Evolutionary conservation across 2,888 invertebrate species (phyloP).

Genomic region (Aethes cnicana): DNA sequence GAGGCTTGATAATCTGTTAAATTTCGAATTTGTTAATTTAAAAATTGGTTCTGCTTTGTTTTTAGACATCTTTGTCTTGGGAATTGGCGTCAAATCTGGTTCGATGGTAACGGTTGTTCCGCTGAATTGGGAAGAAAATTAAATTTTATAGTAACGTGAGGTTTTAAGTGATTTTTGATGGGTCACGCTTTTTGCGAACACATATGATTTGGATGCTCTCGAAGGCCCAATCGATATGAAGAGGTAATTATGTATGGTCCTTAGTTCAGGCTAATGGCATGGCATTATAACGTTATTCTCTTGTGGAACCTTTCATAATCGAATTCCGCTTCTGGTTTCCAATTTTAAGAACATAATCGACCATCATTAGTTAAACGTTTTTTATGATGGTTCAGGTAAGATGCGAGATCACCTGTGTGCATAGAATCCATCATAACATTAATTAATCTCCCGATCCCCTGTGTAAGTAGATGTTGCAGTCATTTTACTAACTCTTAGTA

Average conservation of each 20-base stretch:
- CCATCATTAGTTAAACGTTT: too few relatives aligned
- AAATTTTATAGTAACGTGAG: constrained; percentile 51
- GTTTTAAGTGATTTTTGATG: constrained; percentile 56
- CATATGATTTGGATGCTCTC: neutral
- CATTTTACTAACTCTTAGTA: too few relatives aligned
- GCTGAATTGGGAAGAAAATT: constrained; percentile 62
- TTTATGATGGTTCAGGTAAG: too few relatives aligned
- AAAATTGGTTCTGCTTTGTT: constrained; percentile 75
- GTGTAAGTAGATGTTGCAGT: too few relatives aligned
- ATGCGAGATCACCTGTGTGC: too few relatives aligned
- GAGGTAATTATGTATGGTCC: constrained; percentile 1
- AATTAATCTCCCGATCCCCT: too few relatives aligned
- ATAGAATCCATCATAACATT: too few relatives aligned
- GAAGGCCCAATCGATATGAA: constrained; percentile 1
- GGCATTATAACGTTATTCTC: constrained; percentile 18
- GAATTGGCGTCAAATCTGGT: constrained; percentile 63
- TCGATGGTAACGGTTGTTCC: constrained; percentile 52
- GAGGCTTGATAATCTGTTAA: constrained; percentile 52
- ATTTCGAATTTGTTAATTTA: constrained; percentile 64
- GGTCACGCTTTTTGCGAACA: constrained; percentile 8
- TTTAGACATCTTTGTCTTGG: constrained; percentile 76
- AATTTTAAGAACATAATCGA: too few relatives aligned
- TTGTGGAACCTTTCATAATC: neutral
- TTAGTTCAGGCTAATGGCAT: constrained; percentile 18
- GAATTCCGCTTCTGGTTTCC: too few relatives aligned